A percentile compares a stretch with the other conserved stretches of the same genome.
Conservation (phyloP, 2,113 vertebrate genomes). For the Leucoraja erinaceus region DNA sequence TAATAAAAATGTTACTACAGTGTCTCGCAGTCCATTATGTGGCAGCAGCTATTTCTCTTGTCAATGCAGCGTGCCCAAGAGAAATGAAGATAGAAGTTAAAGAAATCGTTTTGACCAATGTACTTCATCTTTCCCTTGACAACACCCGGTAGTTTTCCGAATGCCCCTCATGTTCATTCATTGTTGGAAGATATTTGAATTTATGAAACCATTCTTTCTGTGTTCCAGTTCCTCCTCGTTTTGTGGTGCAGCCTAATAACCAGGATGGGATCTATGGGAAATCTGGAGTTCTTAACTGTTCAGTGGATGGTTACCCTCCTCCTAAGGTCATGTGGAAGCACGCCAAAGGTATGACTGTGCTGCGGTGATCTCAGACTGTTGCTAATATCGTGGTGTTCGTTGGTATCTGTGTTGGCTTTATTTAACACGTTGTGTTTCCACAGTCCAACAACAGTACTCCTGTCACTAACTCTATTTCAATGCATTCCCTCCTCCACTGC, state of each 20-base stretch:
- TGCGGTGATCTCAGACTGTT: background rate
- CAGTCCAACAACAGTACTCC: background rate
- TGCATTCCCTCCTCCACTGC: background rate
- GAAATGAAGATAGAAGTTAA: background rate
- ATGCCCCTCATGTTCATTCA: background rate
- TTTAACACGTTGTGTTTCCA: background rate
- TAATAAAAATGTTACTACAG: background rate
- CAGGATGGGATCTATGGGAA: slow-evolving; percentile 97
- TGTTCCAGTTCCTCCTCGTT: slow-evolving; percentile 82
- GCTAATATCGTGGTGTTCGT: no score
- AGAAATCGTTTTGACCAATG: background rate
- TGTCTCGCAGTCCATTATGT: background rate
- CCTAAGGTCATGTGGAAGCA: slow-evolving; percentile 99
- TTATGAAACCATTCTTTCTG: background rate
- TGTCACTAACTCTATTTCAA: background rate
- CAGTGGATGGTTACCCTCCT: slow-evolving; percentile 90
- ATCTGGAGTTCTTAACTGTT: slow-evolving; percentile 90
- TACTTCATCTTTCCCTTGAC: background rate
- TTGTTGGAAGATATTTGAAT: background rate
- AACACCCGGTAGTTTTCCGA: background rate
- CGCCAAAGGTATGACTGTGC: slow-evolving; percentile 68
- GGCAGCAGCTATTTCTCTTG: background rate
- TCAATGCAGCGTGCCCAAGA: background rate
- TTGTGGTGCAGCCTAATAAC: slow-evolving; percentile 95
- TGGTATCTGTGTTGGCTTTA: background rate